phyloP scores from a whole-genome alignment of 2,888 invertebrate genomes.

The Caenorhabditis panamensis region DNA sequence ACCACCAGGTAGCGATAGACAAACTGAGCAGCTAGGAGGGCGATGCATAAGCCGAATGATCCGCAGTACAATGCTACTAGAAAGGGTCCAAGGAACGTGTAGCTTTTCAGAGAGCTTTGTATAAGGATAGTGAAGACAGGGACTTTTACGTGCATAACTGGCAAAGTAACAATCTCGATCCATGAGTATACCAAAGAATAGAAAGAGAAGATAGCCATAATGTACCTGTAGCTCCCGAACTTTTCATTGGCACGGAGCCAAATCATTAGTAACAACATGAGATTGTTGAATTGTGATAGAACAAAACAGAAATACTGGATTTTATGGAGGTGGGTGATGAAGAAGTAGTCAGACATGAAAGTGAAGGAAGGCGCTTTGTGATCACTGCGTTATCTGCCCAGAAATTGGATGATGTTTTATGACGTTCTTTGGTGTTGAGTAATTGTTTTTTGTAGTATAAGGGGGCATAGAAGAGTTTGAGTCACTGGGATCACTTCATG shows the following conservation, averaged over 20 bases:
- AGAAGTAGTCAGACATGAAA: no score
- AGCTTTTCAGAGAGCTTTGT: background rate
- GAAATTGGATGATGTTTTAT: no score
- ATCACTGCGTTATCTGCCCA: no score
- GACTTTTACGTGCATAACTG: constrained; percentile 2
- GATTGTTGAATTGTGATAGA: constrained; percentile 2
- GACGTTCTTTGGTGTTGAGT: no score
- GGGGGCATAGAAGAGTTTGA: no score
- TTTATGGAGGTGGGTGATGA: background rate
- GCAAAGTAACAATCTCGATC: background rate
- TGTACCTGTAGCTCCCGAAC: constrained; percentile 10
- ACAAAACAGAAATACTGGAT: constrained; percentile 17
- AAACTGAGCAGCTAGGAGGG: constrained; percentile 24
- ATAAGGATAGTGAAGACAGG: background rate
- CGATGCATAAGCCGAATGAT: constrained; percentile 9
- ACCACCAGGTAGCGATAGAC: constrained; percentile 21
- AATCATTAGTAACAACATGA: constrained; percentile 1
- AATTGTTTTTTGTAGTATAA: no score
- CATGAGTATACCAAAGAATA: constrained; percentile 22
- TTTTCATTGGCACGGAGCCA: background rate
- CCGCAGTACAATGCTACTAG: constrained; percentile 16
- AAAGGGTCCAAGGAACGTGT: background rate
- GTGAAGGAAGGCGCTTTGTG: no score
- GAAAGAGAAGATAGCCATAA: constrained; percentile 15
- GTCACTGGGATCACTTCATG: no score